A percentile compares a stretch with the other conserved stretches of the same genome.
These are phyloP conservation scores for Drosophila imparisetae DNA, from an alignment of 2,888 invertebrate genomes.

Conservation along the genomic window DNA sequence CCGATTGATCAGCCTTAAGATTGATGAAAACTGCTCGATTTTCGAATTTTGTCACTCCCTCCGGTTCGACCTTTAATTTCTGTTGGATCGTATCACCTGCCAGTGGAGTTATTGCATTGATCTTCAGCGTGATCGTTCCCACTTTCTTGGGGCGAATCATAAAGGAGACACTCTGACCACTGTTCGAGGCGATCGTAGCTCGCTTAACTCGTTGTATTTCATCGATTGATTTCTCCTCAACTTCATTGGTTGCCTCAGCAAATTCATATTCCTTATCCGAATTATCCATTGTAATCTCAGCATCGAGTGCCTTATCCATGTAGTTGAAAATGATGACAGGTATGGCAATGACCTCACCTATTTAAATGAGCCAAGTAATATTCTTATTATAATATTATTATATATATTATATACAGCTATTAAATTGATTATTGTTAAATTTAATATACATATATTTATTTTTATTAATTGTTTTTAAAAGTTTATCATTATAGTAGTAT, in stretches of 20 bases:
- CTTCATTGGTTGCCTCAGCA: conserved; percentile 91
- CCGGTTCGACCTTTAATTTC: conserved; percentile 91
- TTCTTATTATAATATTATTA: neutral
- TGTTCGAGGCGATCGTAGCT: conserved; percentile 89
- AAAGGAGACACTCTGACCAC: conserved; percentile 92
- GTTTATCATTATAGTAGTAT: neutral
- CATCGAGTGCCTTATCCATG: conserved; percentile 90
- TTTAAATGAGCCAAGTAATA: neutral
- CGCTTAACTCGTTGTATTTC: conserved; percentile 79
- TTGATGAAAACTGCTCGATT: conserved; percentile 91
- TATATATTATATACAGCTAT: neutral
- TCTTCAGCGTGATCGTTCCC: conserved; percentile 90
- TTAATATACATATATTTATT: neutral
- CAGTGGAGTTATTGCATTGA: conserved; percentile 89
- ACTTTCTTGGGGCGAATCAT: conserved; percentile 91
- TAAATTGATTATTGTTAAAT: neutral
- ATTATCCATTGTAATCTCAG: conserved; percentile 94
- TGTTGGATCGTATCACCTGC: conserved; percentile 92
- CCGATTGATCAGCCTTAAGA: conserved; percentile 85
- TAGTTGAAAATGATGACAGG: conserved; percentile 96
- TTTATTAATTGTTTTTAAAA: neutral
- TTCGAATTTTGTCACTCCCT: conserved; percentile 90
- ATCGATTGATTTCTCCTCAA: conserved; percentile 88
- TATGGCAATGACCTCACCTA: conserved; percentile 94
- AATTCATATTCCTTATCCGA: conserved; percentile 92